A percentile compares a stretch with the other conserved stretches of the same genome.
Conservation (phyloP, 2,888 invertebrate species). For the Drosophila ustulata region DNA sequence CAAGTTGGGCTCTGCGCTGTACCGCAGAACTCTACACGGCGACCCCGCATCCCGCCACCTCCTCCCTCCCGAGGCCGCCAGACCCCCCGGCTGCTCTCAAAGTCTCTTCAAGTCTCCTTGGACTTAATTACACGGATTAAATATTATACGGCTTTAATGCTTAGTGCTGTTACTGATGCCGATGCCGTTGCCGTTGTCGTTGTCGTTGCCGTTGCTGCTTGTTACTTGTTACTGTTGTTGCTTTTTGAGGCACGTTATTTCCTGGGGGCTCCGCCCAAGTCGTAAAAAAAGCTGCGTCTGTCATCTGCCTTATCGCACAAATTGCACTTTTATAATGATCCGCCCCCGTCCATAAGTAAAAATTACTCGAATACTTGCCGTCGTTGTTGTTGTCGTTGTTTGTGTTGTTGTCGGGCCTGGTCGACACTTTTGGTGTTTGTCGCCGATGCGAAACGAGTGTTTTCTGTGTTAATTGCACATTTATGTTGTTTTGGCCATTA, state of each 20-base stretch:
- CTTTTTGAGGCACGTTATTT: slow-evolving; percentile 23
- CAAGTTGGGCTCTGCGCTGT: slow-evolving; percentile 26
- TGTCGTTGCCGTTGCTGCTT: slow-evolving; percentile 1
- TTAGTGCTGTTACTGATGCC: slow-evolving; percentile 21
- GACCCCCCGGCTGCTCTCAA: slow-evolving; percentile 11
- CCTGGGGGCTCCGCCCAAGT: slow-evolving; percentile 28
- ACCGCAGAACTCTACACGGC: slow-evolving; percentile 35
- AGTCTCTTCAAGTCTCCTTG: slow-evolving; percentile 63
- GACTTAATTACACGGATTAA: slow-evolving; percentile 82
- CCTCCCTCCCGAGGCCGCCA: background rate
- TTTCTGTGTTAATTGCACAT: slow-evolving; percentile 66
- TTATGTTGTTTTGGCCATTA: slow-evolving; percentile 57
- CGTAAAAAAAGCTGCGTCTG: slow-evolving; percentile 40
- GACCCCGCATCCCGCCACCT: background rate
- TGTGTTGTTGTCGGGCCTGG: background rate
- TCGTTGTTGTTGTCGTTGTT: background rate
- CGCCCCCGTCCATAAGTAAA: slow-evolving; percentile 46
- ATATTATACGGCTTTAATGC: slow-evolving; percentile 76
- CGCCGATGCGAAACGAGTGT: slow-evolving; percentile 29
- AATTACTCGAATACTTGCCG: slow-evolving; percentile 29
- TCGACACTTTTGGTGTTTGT: slow-evolving; percentile 46
- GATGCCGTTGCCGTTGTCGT: slow-evolving; percentile 9
- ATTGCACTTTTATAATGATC: slow-evolving; percentile 75
- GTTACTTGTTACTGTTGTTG: slow-evolving; percentile 2
- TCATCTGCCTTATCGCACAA: slow-evolving; percentile 62